phyloP scores from a whole-genome alignment of 2,888 invertebrate genomes.

The Melieria picta region DNA sequence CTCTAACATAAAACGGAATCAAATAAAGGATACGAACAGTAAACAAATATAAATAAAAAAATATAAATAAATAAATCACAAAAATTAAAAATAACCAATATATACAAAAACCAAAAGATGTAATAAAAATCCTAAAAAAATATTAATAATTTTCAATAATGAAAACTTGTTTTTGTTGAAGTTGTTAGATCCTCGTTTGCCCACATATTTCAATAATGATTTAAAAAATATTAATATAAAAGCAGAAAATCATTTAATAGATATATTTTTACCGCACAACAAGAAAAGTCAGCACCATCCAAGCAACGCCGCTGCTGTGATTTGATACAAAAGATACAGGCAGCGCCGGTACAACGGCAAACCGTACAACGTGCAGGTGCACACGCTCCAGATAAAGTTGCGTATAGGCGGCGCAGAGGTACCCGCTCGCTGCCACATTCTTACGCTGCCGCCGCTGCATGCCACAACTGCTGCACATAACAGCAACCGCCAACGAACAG shows the following conservation, averaged over 20 bases:
- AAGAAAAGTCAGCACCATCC: slow-evolving; percentile 6
- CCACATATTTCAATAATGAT: background rate
- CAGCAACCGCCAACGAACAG: background rate
- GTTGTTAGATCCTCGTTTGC: background rate
- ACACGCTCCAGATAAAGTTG: slow-evolving; percentile 1
- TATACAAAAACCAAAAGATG: slow-evolving; percentile 24
- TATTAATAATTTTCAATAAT: background rate
- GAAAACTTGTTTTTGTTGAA: slow-evolving; percentile 21
- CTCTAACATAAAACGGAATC: background rate
- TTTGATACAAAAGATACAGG: slow-evolving; percentile 21
- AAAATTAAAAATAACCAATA: slow-evolving; percentile 2
- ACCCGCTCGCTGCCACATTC: slow-evolving; percentile 11
- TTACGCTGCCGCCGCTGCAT: slow-evolving; percentile 11
- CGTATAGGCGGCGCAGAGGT: background rate
- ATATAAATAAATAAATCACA: too few species aligned
- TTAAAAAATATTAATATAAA: slow-evolving; percentile 2
- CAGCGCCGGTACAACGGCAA: background rate
- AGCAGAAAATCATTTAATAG: background rate
- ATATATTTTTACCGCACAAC: background rate
- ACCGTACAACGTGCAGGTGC: slow-evolving; percentile 11
- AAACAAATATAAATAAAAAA: too few species aligned
- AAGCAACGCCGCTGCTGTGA: slow-evolving; percentile 20
- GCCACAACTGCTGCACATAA: background rate
- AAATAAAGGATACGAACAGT: slow-evolving; percentile 3
- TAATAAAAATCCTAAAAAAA: slow-evolving; percentile 9